Evolutionary conservation across 2,113 vertebrate genomes (phyloP).

Genomic region (Tautogolabrus adspersus): DNA sequence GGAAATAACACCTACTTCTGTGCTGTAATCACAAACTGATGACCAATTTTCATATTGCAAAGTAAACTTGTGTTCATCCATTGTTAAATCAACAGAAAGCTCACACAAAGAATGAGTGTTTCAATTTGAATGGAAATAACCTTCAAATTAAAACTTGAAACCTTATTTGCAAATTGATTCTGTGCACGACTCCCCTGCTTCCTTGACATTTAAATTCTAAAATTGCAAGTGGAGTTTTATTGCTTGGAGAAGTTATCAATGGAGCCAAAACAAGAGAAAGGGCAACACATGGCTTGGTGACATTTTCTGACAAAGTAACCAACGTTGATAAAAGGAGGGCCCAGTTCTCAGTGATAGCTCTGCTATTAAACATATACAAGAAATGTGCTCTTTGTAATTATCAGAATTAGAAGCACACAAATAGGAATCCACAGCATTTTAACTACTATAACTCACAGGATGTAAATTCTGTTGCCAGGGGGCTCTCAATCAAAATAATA

Average conservation of each 20-base stretch:
- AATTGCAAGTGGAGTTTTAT: slow-evolving; percentile 49
- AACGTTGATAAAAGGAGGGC: slow-evolving; percentile 30
- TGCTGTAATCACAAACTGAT: background rate
- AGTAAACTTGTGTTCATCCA: background rate
- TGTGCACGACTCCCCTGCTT: slow-evolving; percentile 17
- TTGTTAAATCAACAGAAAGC: background rate
- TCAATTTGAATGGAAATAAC: slow-evolving; percentile 33
- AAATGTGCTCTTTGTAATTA: background rate
- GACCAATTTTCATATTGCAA: background rate
- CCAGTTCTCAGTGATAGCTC: background rate
- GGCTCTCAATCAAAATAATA: no score
- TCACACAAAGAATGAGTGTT: background rate
- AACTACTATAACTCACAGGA: no score
- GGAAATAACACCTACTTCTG: background rate
- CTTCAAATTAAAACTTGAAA: slow-evolving; percentile 25
- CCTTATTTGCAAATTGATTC: slow-evolving; percentile 31
- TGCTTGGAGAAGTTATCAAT: slow-evolving; percentile 49
- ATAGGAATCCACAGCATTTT: no score
- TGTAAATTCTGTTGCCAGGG: no score
- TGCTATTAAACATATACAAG: slow-evolving; percentile 2
- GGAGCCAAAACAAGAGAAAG: slow-evolving; percentile 45
- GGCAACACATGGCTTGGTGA: slow-evolving; percentile 26
- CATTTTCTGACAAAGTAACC: slow-evolving; percentile 42
- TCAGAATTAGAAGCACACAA: background rate
- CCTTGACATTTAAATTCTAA: slow-evolving; percentile 58